These are phyloP conservation scores for Deladenus siricidicola DNA, from an alignment of 2,888 invertebrate genomes.

Conservation along the genomic window DNA sequence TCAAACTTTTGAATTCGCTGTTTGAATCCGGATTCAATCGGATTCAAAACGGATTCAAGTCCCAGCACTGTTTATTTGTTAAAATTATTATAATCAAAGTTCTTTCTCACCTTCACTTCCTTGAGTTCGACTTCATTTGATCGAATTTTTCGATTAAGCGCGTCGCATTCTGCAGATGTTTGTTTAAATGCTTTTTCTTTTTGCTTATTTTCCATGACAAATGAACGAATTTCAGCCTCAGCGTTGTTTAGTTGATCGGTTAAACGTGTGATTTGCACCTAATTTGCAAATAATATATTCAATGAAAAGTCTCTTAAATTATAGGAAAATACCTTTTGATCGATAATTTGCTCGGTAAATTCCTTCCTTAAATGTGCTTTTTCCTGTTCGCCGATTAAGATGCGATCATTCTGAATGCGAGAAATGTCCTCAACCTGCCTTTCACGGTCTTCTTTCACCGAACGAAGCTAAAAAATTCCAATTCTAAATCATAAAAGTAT, in stretches of 20 bases:
- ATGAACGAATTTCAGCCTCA: background rate
- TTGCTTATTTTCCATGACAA: background rate
- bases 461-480: constrained; percentile 10
- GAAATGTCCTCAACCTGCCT: constrained; percentile 18
- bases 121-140: background rate
- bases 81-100: background rate
- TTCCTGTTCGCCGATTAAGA: constrained; percentile 14
- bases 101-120: background rate
- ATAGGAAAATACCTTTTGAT: constrained; percentile 16
- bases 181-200: background rate
- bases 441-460: constrained; percentile 28
- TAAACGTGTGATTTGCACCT: background rate
- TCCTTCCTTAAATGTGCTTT: constrained; percentile 17
- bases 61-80: no score
- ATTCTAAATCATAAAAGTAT: background rate
- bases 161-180: background rate
- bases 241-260: background rate
- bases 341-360: constrained; percentile 11
- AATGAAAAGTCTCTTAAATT: background rate
- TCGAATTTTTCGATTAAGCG: background rate
- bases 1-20: no score
- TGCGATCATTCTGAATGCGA: constrained; percentile 12
- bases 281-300: background rate
- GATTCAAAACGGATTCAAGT: no score
- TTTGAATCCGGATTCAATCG: no score